Evolutionary conservation across 1,140 invertebrate genomes (phyloP).

Genomic region (Lanistes nyassanus): DNA sequence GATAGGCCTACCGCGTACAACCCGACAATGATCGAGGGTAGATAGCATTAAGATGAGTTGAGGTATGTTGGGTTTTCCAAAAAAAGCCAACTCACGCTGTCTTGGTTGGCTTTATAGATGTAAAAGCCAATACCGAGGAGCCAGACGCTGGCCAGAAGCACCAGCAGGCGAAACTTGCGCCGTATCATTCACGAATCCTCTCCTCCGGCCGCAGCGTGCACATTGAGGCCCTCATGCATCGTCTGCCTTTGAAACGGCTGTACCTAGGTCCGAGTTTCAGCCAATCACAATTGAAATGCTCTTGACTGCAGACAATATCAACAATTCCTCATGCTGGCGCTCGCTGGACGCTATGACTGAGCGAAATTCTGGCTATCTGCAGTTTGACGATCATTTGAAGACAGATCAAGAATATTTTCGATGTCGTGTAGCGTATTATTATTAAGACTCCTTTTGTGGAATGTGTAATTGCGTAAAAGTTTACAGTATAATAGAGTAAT

Average conservation of each 20-base stretch:
- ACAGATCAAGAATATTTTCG: too few species aligned
- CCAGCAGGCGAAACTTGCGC: constrained; percentile 34
- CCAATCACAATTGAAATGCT: constrained; percentile 6
- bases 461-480: too few species aligned
- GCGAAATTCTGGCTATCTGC: too few species aligned
- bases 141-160: constrained; percentile 32
- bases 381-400: too few species aligned
- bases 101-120: constrained; percentile 25
- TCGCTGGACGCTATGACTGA: too few species aligned
- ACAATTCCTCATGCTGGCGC: background rate
- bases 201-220: constrained; percentile 20
- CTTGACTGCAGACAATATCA: constrained; percentile 19
- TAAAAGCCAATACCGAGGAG: constrained; percentile 27
- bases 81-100: constrained; percentile 13
- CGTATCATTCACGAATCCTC: constrained; percentile 30
- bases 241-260: constrained; percentile 6
- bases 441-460: too few species aligned
- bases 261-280: background rate
- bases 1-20: background rate
- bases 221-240: constrained; percentile 14
- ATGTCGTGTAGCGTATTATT: too few species aligned
- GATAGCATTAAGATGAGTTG: background rate
- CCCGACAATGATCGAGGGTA: background rate
- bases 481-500: too few species aligned
- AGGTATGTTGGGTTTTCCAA: background rate